Evolutionary conservation across 2,888 invertebrate genomes (phyloP).

Genomic region (Augochlorella aurata): DNA sequence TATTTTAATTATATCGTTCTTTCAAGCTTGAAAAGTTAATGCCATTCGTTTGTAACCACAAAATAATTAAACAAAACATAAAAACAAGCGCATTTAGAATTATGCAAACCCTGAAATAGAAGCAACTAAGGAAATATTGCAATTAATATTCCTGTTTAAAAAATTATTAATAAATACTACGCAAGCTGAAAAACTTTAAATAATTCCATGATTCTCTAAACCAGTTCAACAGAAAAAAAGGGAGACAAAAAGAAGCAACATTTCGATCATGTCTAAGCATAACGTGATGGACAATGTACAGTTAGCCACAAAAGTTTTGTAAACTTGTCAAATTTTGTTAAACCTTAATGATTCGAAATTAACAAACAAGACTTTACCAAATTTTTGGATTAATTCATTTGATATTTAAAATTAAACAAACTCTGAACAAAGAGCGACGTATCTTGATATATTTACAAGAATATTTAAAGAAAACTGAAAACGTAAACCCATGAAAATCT

Average conservation of each 20-base stretch:
- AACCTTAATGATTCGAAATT: not conserved
- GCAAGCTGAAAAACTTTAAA: not conserved
- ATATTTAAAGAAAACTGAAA: no score
- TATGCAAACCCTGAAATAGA: not conserved
- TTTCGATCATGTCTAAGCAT: not conserved
- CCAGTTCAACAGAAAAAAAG: not conserved
- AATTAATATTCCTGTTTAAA: not conserved
- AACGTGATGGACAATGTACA: slow-evolving; percentile 23
- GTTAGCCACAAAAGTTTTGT: not conserved
- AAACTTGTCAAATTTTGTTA: not conserved
- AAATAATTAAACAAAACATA: not conserved
- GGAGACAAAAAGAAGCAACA: slow-evolving; percentile 11
- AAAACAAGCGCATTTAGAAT: not conserved
- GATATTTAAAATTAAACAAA: not conserved
- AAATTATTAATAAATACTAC: not conserved
- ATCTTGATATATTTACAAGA: no score
- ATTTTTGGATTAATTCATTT: not conserved
- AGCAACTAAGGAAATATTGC: not conserved
- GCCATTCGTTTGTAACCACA: not conserved
- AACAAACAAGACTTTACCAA: not conserved
- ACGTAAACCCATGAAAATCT: no score
- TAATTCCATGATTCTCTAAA: not conserved
- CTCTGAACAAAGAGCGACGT: not conserved
- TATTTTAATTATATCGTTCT: not conserved
- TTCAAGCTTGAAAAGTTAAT: not conserved